Conservation (phyloP, 2,888 invertebrate species). For the Cheilosia impressa region DNA sequence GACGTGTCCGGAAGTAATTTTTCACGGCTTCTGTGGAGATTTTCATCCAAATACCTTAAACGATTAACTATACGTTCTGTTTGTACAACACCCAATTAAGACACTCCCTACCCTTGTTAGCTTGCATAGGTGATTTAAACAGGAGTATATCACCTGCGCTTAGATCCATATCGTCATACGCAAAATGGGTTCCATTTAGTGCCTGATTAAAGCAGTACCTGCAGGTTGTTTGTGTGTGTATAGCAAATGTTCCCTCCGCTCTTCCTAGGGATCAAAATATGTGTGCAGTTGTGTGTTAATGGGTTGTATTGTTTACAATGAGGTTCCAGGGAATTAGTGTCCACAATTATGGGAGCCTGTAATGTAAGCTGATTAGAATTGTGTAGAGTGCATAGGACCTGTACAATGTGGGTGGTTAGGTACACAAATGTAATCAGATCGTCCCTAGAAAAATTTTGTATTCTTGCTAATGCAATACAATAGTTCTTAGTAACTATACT, state of each 20-base stretch:
- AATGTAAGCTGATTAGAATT: not conserved
- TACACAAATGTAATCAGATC: too few species aligned
- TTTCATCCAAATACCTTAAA: conserved; percentile 18
- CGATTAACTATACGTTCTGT: conserved; percentile 40
- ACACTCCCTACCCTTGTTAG: not conserved
- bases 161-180: conserved; percentile 10
- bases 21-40: conserved; percentile 3
- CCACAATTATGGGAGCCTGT: not conserved
- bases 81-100: conserved; percentile 48
- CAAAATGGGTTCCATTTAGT: conserved; percentile 50
- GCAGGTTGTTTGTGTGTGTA: conserved; percentile 18
- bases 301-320: not conserved
- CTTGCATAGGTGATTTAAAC: not conserved
- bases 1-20: not conserved
- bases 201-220: conserved; percentile 45
- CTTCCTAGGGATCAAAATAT: not conserved
- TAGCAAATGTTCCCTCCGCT: not conserved
- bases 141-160: not conserved
- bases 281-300: not conserved
- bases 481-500: too few species aligned
- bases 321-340: conserved; percentile 25
- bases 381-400: too few species aligned
- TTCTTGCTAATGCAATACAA: too few species aligned
- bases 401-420: too few species aligned
- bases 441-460: too few species aligned